These are phyloP conservation scores for Procapra przewalskii DNA, from an alignment of 2,113 vertebrate genomes.

Conservation along the genomic window DNA sequence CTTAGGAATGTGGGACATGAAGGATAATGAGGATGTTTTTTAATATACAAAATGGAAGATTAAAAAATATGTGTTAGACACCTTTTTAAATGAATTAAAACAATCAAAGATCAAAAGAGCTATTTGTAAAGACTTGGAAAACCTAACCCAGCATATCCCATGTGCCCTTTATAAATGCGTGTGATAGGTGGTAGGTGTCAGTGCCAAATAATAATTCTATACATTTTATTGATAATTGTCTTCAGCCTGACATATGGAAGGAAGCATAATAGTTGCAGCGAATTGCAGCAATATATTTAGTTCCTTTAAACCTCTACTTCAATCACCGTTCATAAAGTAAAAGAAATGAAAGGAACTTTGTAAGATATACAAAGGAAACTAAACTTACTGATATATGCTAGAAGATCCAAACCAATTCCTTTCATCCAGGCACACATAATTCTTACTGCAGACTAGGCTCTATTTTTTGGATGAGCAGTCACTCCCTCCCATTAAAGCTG, in stretches of 20 bases:
- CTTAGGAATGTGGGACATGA: background rate
- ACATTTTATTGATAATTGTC: slow-evolving; percentile 64
- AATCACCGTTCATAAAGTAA: slow-evolving; percentile 63
- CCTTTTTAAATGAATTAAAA: slow-evolving; percentile 46
- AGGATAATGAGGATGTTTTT: background rate
- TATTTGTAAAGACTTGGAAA: slow-evolving; percentile 13
- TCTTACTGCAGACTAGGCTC: slow-evolving; percentile 33
- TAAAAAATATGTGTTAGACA: slow-evolving; percentile 42
- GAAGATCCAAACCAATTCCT: slow-evolving; percentile 48
- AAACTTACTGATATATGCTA: slow-evolving; percentile 58
- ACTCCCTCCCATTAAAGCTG: background rate
- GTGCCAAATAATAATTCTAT: slow-evolving; percentile 44
- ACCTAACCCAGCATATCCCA: background rate
- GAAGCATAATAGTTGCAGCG: slow-evolving; percentile 36
- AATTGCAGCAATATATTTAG: slow-evolving; percentile 63
- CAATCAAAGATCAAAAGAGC: slow-evolving; percentile 40
- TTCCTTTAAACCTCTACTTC: slow-evolving; percentile 57
- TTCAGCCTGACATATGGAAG: slow-evolving; percentile 42
- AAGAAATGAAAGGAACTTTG: slow-evolving; percentile 64
- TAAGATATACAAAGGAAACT: slow-evolving; percentile 54
- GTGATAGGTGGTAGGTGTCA: background rate
- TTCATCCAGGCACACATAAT: slow-evolving; percentile 43
- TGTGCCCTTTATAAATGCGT: background rate
- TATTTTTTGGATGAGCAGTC: slow-evolving; percentile 7
- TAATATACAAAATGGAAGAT: slow-evolving; percentile 11